Evolutionary conservation across 2,113 vertebrate genomes (phyloP).

Genomic region (Neopipo cinnamomea): DNA sequence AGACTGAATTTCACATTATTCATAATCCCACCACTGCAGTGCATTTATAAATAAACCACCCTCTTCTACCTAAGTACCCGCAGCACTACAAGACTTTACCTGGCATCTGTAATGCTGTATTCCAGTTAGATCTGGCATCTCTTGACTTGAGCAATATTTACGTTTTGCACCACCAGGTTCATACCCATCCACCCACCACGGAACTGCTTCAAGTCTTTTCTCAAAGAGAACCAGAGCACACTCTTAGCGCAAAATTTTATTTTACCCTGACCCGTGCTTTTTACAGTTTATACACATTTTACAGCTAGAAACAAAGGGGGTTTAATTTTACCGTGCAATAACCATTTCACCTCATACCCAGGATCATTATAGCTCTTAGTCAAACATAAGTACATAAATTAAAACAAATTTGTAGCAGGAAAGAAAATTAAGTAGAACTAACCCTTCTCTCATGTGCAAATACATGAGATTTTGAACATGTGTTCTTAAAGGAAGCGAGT

Average conservation of each 20-base stretch:
- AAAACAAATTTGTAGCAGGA: not conserved
- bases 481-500: not conserved
- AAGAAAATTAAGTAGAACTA: not conserved
- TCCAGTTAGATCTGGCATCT: not conserved
- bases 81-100: accelerated
- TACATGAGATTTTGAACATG: not conserved
- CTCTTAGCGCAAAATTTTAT: slow-evolving; percentile 65
- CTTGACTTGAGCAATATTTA: not conserved
- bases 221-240: not conserved
- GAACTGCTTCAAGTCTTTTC: not conserved
- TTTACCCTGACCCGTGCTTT: slow-evolving; percentile 51
- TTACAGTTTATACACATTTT: slow-evolving; percentile 60
- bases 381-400: not conserved
- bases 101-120: no score
- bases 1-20: not conserved
- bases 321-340: not conserved
- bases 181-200: accelerated
- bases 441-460: not conserved
- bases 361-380: slow-evolving; percentile 58
- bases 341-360: not conserved
- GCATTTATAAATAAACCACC: not conserved
- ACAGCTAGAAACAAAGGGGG: slow-evolving; percentile 47
- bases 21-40: not conserved
- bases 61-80: not conserved
- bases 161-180: not conserved